These are phyloP conservation scores for Crossaster papposus DNA, from an alignment of 53 echinoderm and acorn worm genomes.

Conservation along the genomic window DNA sequence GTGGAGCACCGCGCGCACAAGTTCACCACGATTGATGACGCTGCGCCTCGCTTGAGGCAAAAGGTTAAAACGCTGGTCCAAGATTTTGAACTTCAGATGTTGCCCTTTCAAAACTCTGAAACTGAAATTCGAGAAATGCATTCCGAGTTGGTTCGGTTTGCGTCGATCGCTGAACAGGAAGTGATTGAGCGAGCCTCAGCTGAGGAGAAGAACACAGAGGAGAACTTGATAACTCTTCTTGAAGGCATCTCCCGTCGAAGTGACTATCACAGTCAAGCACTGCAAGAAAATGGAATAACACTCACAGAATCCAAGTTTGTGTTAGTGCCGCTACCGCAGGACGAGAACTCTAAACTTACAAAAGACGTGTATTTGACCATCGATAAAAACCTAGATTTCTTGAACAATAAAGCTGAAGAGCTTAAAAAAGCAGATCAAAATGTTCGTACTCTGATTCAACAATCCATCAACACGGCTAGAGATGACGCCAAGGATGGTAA, in stretches of 20 bases:
- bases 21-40: slow-evolving; percentile 31
- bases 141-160: not conserved
- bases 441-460: not conserved
- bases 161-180: not conserved
- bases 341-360: not conserved
- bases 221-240: not conserved
- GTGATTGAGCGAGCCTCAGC: slow-evolving; percentile 8
- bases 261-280: not conserved
- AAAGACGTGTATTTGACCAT: slow-evolving; percentile 1
- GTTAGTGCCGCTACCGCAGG: not conserved
- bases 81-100: not conserved
- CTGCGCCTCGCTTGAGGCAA: slow-evolving; percentile 6
- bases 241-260: not conserved
- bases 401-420: not conserved
- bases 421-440: not conserved
- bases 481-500: not conserved
- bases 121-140: not conserved
- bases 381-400: not conserved
- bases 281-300: not conserved
- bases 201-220: not conserved
- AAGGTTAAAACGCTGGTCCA: not conserved
- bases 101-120: not conserved
- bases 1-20: slow-evolving; percentile 45
- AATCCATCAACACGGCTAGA: too few species aligned
- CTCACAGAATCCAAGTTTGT: not conserved